A percentile compares a stretch with the other conserved stretches of the same genome.
Conservation (phyloP, 2,113 vertebrate species). For the Hyperopisus bebe region DNA sequence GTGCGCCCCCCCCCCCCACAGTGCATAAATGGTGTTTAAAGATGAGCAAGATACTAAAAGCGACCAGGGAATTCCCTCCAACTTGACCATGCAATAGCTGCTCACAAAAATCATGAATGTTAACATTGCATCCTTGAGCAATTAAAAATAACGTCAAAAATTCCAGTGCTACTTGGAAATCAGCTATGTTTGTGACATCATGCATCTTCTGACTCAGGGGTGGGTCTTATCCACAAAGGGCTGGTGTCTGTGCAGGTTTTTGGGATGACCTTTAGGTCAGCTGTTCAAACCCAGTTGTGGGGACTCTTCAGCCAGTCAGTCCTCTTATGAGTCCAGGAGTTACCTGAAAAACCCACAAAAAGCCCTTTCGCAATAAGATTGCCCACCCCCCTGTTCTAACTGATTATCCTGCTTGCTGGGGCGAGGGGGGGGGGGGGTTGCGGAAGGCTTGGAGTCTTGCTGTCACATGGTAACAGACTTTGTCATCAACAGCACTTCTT, state of each 20-base stretch:
- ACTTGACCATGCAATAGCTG: not conserved
- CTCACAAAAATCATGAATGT: not conserved
- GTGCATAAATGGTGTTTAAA: not conserved
- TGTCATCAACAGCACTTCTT: not conserved
- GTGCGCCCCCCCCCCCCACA: not conserved
- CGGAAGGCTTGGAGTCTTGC: not conserved
- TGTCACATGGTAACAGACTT: not conserved
- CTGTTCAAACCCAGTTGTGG: too few species aligned
- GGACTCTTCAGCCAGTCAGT: too few species aligned
- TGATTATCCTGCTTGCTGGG: not conserved
- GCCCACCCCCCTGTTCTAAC: not conserved
- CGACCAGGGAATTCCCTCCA: not conserved
- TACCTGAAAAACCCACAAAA: too few species aligned
- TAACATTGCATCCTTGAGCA: not conserved
- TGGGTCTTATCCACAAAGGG: too few species aligned
- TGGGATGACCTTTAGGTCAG: too few species aligned
- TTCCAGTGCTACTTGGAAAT: not conserved
- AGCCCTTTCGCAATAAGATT: too few species aligned
- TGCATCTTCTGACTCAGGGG: not conserved
- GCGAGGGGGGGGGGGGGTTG: not conserved
- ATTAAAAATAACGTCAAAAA: not conserved
- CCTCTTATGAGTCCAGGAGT: too few species aligned
- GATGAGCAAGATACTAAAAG: not conserved
- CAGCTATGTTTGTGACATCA: not conserved
- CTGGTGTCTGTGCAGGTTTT: too few species aligned